phyloP scores from a whole-genome alignment of 2,888 invertebrate species.

The Xiphydria camelus region DNA sequence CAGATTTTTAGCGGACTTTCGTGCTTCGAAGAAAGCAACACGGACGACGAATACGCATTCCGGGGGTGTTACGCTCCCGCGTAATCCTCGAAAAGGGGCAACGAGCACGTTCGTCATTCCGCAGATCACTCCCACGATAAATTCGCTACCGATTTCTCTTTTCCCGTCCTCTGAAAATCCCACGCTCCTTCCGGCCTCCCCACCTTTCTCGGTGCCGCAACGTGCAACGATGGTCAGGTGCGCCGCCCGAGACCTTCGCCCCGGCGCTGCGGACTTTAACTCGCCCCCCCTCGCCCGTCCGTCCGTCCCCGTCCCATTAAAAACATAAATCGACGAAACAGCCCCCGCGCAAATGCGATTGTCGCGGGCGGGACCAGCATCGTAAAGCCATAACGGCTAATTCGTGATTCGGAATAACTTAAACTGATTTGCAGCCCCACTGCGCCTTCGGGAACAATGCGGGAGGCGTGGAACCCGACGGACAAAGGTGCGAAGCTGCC shows the following conservation, averaged over 20 bases:
- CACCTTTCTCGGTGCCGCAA: too few species aligned
- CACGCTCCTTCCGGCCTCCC: too few species aligned
- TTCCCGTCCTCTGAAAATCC: conserved; percentile 14
- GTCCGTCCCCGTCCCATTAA: conserved; percentile 31
- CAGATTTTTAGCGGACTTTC: too few species aligned
- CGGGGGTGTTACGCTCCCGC: too few species aligned
- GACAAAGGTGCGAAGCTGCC: too few species aligned
- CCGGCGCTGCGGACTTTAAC: conserved; percentile 36
- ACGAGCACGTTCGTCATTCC: conserved; percentile 42
- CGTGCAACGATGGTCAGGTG: conserved; percentile 24
- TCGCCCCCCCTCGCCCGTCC: too few species aligned
- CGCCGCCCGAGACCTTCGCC: conserved; percentile 29
- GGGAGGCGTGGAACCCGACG: too few species aligned
- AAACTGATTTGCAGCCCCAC: conserved; percentile 36
- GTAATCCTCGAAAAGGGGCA: conserved; percentile 38
- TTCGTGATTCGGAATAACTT: conserved; percentile 53
- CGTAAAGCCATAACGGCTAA: conserved; percentile 33
- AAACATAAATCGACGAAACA: conserved; percentile 45
- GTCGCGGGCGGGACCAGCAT: conserved; percentile 4
- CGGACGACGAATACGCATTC: too few species aligned
- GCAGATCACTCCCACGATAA: conserved; percentile 4
- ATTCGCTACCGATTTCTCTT: conserved; percentile 22
- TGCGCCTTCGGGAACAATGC: not conserved
- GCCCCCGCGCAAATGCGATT: conserved; percentile 36
- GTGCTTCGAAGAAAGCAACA: too few species aligned